Base-by-base conservation (phyloP, 2,113 vertebrate species). In the Psettodes erumei region DNA sequence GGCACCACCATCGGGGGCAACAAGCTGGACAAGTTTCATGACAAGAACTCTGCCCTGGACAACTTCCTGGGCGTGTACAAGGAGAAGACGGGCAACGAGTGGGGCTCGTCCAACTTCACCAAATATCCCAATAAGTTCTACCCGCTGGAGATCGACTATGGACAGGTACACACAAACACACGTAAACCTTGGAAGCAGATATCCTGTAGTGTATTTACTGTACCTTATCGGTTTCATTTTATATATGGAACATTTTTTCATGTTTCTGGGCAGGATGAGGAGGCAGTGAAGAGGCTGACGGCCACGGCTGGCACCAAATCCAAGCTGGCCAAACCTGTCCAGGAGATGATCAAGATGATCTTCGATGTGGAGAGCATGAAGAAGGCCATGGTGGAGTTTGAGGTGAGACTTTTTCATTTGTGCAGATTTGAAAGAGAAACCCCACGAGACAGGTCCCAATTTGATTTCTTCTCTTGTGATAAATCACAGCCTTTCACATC, bases 311-410 rank as follows among this genome's bases (percentile, higher is more conserved):
- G 98, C 15, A 94, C 96, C 11, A 98, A 97, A 66, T 99, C 98
- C 27, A 93, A 94, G 81, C 95, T 99, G 6, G 87, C 94, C 23
- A 97, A 95, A 76, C 94, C 96, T 0, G 93, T 99, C 23, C 98
- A 99, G 75, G 96, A 97, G 13, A 95, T 99, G 27, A 98, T 99
- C 75, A 96, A 96, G 75, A 94, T 95, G 92, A 98, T 99, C 83
- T 99, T 99, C 79, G 98, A 99, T 50, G 96, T 99, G 72, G 98
- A 99, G 71, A 99, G 97, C 91, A 99, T 99, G 98, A 99, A 98
- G 91, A 99, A 99, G 82, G 98, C 98, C 48, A 97, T 99, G 97
- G 98, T 99, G 90, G 98, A 99, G 84, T 99, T 97, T 81, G 98
- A 99, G 96, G 98, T 98, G 2, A 64, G 56, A 32, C 11, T 15